A percentile compares a stretch with the other conserved stretches of the same genome.
phyloP scores from a whole-genome alignment of 2,888 invertebrate species.

The Crossocerus cetratus region DNA sequence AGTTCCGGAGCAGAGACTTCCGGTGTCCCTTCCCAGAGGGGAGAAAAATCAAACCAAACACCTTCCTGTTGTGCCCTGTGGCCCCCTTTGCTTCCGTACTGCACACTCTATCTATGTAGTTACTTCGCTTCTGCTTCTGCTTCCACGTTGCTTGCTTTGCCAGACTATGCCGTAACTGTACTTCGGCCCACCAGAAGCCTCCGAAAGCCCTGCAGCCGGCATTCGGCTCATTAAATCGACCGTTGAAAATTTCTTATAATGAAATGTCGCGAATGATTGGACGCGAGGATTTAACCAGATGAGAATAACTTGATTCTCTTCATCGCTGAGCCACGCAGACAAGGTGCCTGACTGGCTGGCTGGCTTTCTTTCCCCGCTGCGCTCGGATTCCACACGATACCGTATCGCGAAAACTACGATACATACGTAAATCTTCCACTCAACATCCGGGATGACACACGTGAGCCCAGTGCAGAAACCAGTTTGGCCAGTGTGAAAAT shows the following conservation, averaged over 20 bases:
- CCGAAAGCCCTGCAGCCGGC: too few species aligned
- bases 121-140: too few species aligned
- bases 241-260: not conserved
- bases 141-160: too few species aligned
- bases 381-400: not conserved
- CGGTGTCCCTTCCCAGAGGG: slow-evolving; percentile 26
- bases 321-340: not conserved
- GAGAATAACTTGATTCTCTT: not conserved
- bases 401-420: not conserved
- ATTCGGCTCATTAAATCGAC: too few species aligned
- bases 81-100: too few species aligned
- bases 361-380: not conserved
- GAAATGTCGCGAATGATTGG: not conserved
- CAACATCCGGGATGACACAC: not conserved
- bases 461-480: not conserved
- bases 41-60: not conserved
- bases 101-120: too few species aligned
- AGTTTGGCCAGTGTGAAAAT: slow-evolving; percentile 1
- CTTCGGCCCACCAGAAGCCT: too few species aligned
- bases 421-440: not conserved
- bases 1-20: slow-evolving; percentile 42
- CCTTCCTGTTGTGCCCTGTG: too few species aligned
- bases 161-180: not conserved
- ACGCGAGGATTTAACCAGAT: not conserved
- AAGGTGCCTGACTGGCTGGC: too few species aligned